These are phyloP conservation scores for Drosophila cardini DNA, from an alignment of 1,140 invertebrate species.

Conservation along the genomic window DNA sequence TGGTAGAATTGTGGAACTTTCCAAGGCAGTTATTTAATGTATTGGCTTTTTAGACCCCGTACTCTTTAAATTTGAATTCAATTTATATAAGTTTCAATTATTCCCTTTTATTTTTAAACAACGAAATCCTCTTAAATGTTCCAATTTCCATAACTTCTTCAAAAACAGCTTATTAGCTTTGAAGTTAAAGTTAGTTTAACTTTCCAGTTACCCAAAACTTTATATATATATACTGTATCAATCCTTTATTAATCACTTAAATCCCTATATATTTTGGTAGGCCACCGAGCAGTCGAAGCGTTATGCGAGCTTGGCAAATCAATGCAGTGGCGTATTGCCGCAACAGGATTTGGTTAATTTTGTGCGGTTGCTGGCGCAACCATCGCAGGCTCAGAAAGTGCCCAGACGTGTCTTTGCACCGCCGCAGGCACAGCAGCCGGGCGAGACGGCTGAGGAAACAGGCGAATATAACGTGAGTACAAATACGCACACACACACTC, in stretches of 20 bases:
- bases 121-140: no score
- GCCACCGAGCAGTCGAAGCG: conserved; percentile 90
- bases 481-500: background rate
- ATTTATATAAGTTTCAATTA: no score
- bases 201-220: background rate
- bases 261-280: conserved; percentile 84
- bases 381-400: conserved; percentile 86
- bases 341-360: conserved; percentile 90
- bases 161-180: no score
- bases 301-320: conserved; percentile 90
- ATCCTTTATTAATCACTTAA: background rate
- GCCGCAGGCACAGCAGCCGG: conserved; percentile 86
- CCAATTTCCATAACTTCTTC: no score
- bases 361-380: conserved; percentile 88
- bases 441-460: conserved; percentile 75
- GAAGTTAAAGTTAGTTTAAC: no score
- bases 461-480: conserved; percentile 79
- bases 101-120: no score
- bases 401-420: conserved; percentile 88
- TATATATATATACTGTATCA: background rate
- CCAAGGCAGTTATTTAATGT: no score
- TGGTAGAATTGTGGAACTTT: no score
- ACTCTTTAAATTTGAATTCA: no score
- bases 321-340: conserved; percentile 89
- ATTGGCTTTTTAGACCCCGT: no score